Evolutionary conservation across 1,140 invertebrate genomes (phyloP).

Genomic region (Cyclina sinensis): DNA sequence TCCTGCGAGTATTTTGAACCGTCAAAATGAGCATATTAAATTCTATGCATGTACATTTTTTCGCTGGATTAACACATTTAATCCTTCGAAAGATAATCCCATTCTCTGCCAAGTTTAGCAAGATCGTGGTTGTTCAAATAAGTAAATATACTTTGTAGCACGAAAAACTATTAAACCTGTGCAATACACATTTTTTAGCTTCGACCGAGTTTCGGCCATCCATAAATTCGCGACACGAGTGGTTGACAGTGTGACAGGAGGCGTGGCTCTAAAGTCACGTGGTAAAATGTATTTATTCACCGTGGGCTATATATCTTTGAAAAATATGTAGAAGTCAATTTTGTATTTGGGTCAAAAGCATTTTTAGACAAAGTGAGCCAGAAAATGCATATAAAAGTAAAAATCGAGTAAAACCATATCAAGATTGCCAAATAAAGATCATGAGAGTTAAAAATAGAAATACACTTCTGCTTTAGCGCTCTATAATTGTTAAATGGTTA

Average conservation of each 20-base stretch:
- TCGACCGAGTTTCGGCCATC: constrained; percentile 56
- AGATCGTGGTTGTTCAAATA: not conserved
- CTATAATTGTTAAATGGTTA: too few species aligned
- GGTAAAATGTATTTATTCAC: constrained; percentile 38
- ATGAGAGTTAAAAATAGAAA: too few species aligned
- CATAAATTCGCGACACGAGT: constrained; percentile 50
- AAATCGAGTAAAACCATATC: too few species aligned
- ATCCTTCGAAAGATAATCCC: constrained; percentile 6
- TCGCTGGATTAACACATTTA: constrained; percentile 21
- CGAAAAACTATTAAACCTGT: constrained; percentile 24
- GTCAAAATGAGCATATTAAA: not conserved
- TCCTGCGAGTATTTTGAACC: not conserved
- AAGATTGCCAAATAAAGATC: too few species aligned
- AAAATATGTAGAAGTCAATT: constrained; percentile 6
- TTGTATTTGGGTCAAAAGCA: constrained; percentile 10
- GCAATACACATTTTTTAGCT: constrained; percentile 36
- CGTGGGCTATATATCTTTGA: constrained; percentile 23
- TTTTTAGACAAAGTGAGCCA: constrained; percentile 6
- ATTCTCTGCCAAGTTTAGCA: not conserved
- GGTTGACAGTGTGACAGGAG: constrained; percentile 59
- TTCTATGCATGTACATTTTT: constrained; percentile 21
- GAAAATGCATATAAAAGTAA: too few species aligned
- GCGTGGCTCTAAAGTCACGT: constrained; percentile 39
- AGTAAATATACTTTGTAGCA: not conserved
- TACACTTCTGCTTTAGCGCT: too few species aligned